Conservation (phyloP, 2,797 vertebrate species). For the Amblyraja radiata region DNA sequence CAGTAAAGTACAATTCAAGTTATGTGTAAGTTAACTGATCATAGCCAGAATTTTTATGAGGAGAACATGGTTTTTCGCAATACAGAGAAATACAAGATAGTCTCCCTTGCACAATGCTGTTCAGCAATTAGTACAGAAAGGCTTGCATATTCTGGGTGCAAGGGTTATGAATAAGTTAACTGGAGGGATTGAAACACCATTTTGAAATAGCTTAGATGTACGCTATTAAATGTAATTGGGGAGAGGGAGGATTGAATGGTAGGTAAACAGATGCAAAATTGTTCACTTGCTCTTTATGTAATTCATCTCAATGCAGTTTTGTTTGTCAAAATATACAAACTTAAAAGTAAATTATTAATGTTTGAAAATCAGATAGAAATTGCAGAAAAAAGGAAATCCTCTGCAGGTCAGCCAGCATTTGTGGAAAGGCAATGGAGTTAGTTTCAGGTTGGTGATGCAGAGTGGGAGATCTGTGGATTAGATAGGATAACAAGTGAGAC, state of each 20-base stretch:
- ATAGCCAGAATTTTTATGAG: background rate
- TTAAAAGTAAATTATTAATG: background rate
- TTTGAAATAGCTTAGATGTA: background rate
- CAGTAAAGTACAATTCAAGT: background rate
- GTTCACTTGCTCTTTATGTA: background rate
- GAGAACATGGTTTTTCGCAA: background rate
- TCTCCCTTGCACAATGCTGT: background rate
- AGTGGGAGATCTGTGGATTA: too few relatives aligned
- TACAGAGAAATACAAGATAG: background rate
- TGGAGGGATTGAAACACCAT: background rate
- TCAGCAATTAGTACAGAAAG: background rate
- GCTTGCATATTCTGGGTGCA: background rate
- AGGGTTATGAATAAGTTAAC: background rate
- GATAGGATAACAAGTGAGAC: too few relatives aligned
- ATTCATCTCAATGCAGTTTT: background rate
- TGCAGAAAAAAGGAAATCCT: too few relatives aligned
- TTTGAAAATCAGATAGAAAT: too few relatives aligned
- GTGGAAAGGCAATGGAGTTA: too few relatives aligned
- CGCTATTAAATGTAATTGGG: too few relatives aligned
- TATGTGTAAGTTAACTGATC: background rate
- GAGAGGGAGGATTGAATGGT: too few relatives aligned
- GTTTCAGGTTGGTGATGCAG: too few relatives aligned
- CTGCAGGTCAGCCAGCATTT: too few relatives aligned
- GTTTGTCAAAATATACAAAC: background rate
- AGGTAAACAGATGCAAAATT: background rate